Evolutionary conservation across 2,113 vertebrate genomes (phyloP).

Genomic region (Leptocoma aspasia): DNA sequence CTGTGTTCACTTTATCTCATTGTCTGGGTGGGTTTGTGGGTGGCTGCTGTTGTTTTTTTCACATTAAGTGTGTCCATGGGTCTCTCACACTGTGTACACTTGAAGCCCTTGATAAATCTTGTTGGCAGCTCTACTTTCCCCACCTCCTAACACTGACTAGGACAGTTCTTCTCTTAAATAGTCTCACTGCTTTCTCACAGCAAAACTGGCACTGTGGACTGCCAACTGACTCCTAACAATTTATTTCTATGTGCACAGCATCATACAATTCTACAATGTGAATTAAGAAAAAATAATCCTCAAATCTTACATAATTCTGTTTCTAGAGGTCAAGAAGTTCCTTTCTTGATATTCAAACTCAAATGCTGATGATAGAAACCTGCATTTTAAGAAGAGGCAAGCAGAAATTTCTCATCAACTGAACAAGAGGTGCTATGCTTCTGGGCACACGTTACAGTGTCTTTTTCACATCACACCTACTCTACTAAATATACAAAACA

Average conservation of each 20-base stretch:
- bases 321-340: neutral
- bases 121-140: neutral
- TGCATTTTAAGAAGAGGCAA: neutral
- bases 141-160: neutral
- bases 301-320: neutral
- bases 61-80: neutral
- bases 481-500: constrained; percentile 41
- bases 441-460: neutral
- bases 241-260: neutral
- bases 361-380: neutral
- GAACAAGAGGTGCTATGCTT: neutral
- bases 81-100: neutral
- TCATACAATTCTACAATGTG: neutral
- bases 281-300: neutral
- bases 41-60: neutral
- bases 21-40: neutral
- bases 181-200: neutral
- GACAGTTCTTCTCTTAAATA: neutral
- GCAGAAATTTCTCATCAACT: neutral
- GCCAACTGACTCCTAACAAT: neutral
- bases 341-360: neutral
- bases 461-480: constrained; percentile 9
- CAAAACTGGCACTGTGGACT: neutral
- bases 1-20: neutral
- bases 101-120: neutral